These are phyloP conservation scores for Operophtera brumata DNA, from an alignment of 2,888 invertebrate genomes.

Conservation along the genomic window DNA sequence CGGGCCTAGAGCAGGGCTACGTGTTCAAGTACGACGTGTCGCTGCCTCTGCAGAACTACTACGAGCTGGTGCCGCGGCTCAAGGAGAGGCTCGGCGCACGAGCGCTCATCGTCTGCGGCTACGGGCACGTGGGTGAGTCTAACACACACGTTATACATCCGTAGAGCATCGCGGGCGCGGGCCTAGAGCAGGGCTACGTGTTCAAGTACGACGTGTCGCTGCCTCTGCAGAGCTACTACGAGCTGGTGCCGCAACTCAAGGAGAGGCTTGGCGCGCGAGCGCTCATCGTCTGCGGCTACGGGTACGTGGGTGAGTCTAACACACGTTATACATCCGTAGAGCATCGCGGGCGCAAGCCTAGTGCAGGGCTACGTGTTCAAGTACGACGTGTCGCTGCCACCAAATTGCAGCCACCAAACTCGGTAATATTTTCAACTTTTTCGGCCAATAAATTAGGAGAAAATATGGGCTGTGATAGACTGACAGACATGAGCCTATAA, in stretches of 20 bases:
- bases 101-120: conserved; percentile 87
- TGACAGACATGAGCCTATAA: no score
- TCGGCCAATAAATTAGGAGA: no score
- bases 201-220: conserved; percentile 98
- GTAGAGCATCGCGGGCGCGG: conserved; percentile 89
- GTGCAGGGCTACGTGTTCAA: conserved; percentile 95
- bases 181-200: conserved; percentile 90
- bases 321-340: conserved; percentile 62
- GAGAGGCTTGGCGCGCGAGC: conserved; percentile 83
- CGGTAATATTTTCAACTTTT: no score
- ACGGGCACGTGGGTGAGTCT: conserved; percentile 94
- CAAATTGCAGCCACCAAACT: no score
- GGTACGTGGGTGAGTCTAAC: conserved; percentile 90
- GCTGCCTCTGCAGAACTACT: conserved; percentile 90
- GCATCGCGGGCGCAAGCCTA: conserved; percentile 88
- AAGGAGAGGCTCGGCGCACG: conserved; percentile 82
- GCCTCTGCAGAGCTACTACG: conserved; percentile 91
- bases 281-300: conserved; percentile 90
- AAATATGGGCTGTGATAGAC: no score
- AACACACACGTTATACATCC: no score
- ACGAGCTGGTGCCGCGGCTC: conserved; percentile 89
- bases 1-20: conserved; percentile 89
- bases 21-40: conserved; percentile 98
- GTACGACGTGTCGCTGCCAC: conserved; percentile 97
- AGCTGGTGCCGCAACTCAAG: conserved; percentile 86